Evolutionary conservation across 2,888 invertebrate species (phyloP), one percentile per base, ranked within the genome.

Genomic region (Drosophila neoperkinsi): DNA sequence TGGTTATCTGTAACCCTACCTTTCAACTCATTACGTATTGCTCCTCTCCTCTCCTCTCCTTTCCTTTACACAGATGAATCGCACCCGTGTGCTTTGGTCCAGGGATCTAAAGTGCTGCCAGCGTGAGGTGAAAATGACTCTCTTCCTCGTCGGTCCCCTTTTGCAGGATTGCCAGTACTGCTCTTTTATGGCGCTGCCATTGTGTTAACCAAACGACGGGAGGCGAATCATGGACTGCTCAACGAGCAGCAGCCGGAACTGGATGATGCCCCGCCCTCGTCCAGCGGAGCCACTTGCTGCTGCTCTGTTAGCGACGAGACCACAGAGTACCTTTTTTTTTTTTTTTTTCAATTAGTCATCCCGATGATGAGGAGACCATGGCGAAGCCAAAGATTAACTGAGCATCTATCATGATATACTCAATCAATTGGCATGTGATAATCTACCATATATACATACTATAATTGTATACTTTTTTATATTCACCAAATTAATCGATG

Each of bases 1-100:
- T n/a, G n/a, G n/a, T n/a, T n/a, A n/a, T n/a, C n/a, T n/a, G n/a
- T n/a, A n/a, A n/a, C n/a, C n/a, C n/a, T n/a, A n/a, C n/a, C n/a
- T n/a, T n/a, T n/a, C n/a, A n/a, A n/a, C n/a, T n/a, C n/a, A n/a
- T n/a, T n/a, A n/a, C n/a, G n/a, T n/a, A n/a, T n/a, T n/a, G n/a
- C 34, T 28, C n/a, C 0, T 21, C 10, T 57, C 79, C 9, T 21
- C 7, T 28, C 11, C 63, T 79, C 13, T 13, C 21, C 4, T 25
- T 6, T 9, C 9, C 25, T 25, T 4, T 7, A 16, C 10, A 3
- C 56, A 92, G 92, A 93, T 92, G 93, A 92, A 92, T 66, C 84
- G 82, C 34, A 91, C 92, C 1, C 91, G 92, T 2, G 70, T 74
- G 0, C 34, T 43, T 0, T 92, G 92, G 92, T 92, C 92, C 0